Conservation (phyloP, 2,888 invertebrate genomes). For the Xanthia icteritia region DNA sequence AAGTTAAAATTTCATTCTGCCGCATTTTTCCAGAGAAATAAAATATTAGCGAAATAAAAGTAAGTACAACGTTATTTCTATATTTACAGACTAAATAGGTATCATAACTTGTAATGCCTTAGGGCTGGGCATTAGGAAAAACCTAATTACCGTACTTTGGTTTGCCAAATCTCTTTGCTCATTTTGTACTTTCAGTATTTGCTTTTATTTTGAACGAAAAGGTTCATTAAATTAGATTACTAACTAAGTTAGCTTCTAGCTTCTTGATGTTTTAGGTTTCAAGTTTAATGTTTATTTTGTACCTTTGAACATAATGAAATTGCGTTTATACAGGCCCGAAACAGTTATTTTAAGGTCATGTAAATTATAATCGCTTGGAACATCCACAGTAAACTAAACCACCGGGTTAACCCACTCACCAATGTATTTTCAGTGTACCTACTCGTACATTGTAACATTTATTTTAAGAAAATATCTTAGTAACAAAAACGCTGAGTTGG, state of each 20-base stretch:
- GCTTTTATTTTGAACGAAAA: conserved; percentile 32
- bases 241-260: conserved; percentile 4
- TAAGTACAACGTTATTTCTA: neutral
- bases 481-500: neutral
- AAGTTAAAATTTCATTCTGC: neutral
- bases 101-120: conserved; percentile 12
- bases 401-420: neutral
- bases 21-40: neutral
- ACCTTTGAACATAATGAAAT: neutral
- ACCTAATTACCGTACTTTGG: conserved; percentile 36
- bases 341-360: neutral
- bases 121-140: conserved; percentile 21
- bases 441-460: neutral
- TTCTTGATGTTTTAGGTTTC: conserved; percentile 14
- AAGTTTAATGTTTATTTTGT: conserved; percentile 5
- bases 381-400: neutral
- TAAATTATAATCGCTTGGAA: neutral
- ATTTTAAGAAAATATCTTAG: neutral
- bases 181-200: conserved; percentile 22
- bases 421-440: neutral
- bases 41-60: neutral
- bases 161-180: conserved; percentile 35
- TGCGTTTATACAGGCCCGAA: neutral
- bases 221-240: conserved; percentile 15
- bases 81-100: neutral